Evolutionary conservation across 2,797 vertebrate species (phyloP), one percentile per base, ranked within the genome.

Genomic region (Selene dorsalis): DNA sequence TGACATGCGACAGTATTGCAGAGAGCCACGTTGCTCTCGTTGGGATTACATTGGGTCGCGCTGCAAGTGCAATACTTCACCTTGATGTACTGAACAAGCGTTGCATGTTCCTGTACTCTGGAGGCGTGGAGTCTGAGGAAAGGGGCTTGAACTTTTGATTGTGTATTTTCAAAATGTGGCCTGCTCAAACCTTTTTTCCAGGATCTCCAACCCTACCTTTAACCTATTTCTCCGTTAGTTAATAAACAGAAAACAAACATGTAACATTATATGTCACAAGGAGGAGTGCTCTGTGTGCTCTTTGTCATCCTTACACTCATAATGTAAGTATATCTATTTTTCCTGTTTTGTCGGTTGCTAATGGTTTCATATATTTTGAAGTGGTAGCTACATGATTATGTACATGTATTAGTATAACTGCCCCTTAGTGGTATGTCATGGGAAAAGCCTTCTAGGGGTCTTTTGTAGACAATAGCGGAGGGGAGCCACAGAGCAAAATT

Each of bases 371-470:
- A 24, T 60, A 53, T 32, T 58, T 75, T 78, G 22, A 57, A 60
- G 41, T 14, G 24, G 52, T 66, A 56, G 66, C 16, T 22, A 16
- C n/a, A 52, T 55, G 52, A 53, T 68, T 77, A 30, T 30, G 30
- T 30, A 3, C 30, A 30, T 30, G 52, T 10, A 75, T 73, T 70
- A 41, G 43, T 72, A 47, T 76, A 70, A 57, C 32, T 53, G 28
- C 45, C 20, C 26, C 56, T 38, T 35, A 13, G 26, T 24, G 18
- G 45, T 45, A 64, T 75, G 12, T 74, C 55, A 73, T 59, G 58
- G 52, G 18, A 79, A 72, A 89, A 75, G 63, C 22, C 64, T 48
- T 82, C 58, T 53, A n/a, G 45, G 43, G 69, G 55, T 77, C 53
- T 48, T 48, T 65, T 69, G 66, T 30, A 50, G 60, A 74, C 74